A percentile compares a stretch with the other conserved stretches of the same genome.
phyloP scores from a whole-genome alignment of 2,888 invertebrate genomes.

The Tetragonisca angustula region DNA sequence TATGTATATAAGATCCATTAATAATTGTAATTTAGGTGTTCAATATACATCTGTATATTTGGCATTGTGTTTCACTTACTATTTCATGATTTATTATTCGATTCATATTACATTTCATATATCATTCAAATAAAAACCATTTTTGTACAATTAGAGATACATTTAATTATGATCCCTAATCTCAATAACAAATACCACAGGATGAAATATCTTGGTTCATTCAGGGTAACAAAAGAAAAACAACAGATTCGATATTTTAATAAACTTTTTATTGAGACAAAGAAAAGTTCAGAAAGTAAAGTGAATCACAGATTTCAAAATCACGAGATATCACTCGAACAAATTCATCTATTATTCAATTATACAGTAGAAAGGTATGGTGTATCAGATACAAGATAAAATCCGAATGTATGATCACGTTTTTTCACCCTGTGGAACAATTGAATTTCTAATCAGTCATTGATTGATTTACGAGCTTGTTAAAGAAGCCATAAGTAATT shows the following conservation, averaged over 20 bases:
- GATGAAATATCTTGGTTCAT: constrained; percentile 22
- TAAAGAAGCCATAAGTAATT: constrained; percentile 95
- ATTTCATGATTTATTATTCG: constrained; percentile 63
- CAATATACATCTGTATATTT: constrained; percentile 58
- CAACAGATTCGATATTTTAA: constrained; percentile 4
- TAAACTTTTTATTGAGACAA: constrained; percentile 34
- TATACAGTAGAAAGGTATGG: constrained; percentile 27
- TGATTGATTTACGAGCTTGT: constrained; percentile 87
- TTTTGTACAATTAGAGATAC: constrained; percentile 66
- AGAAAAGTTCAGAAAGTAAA: constrained; percentile 22
- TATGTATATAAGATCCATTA: constrained; percentile 54
- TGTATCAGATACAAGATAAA: constrained; percentile 26
- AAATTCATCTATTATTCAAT: constrained; percentile 20
- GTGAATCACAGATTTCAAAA: constrained; percentile 36
- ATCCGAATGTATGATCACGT: constrained; percentile 26
- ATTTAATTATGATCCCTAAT: constrained; percentile 42
- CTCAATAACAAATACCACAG: constrained; percentile 21
- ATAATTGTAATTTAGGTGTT: constrained; percentile 63
- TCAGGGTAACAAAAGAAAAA: background rate
- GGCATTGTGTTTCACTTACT: constrained; percentile 63
- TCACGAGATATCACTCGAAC: constrained; percentile 13
- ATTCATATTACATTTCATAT: constrained; percentile 69
- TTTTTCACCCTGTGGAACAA: constrained; percentile 54
- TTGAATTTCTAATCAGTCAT: constrained; percentile 46
- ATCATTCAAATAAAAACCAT: constrained; percentile 71